Conservation (phyloP, 2,113 vertebrate species). For the Riparia riparia region DNA sequence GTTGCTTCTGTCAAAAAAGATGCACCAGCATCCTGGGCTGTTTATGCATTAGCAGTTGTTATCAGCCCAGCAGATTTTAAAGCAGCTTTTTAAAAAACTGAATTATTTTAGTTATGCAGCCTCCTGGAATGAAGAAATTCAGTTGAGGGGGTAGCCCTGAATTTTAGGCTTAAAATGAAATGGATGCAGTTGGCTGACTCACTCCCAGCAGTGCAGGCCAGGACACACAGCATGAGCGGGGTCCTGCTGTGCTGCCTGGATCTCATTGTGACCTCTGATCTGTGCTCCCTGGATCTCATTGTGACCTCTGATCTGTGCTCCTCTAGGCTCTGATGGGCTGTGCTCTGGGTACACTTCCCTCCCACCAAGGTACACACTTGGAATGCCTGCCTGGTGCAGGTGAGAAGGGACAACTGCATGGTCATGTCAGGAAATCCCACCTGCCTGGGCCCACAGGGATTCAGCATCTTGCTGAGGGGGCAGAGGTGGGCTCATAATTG, state of each 20-base stretch:
- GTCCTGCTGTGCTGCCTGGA: neutral
- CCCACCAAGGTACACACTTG: accelerated
- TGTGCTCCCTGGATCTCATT: neutral
- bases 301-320: neutral
- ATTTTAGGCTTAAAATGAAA: neutral
- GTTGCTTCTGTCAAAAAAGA: neutral
- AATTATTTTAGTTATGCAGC: neutral
- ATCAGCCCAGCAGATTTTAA: neutral
- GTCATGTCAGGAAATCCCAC: neutral
- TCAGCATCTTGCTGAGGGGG: neutral
- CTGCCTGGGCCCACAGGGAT: neutral
- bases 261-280: neutral
- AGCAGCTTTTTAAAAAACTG: neutral
- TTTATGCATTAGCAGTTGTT: neutral
- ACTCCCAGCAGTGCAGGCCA: neutral
- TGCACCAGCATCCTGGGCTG: neutral
- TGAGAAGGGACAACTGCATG: neutral
- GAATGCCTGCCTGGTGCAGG: neutral
- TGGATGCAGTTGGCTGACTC: neutral
- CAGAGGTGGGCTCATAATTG: neutral
- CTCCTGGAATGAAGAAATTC: neutral
- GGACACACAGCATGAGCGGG: neutral
- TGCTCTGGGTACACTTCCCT: neutral
- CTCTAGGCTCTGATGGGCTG: neutral
- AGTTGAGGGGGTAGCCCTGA: neutral